Base-by-base conservation (phyloP, 1,140 invertebrate species). In the Globodera ellingtonae region DNA sequence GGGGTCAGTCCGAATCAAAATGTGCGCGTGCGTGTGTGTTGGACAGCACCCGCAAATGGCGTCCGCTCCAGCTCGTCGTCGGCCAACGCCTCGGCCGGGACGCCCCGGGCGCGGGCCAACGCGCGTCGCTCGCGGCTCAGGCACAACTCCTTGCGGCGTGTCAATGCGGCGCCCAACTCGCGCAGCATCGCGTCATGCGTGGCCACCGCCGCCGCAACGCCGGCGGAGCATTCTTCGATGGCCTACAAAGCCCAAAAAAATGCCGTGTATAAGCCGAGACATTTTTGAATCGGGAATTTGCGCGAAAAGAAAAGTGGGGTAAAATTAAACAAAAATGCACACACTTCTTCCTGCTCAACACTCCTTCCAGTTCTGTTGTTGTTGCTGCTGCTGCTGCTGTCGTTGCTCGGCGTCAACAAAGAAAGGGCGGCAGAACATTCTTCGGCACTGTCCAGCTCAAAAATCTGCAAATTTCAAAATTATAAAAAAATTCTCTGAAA, bases 61-160 rank as follows among this genome's bases (percentile, higher is more conserved):
- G 62, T 66, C n/a, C 80, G 21, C 52, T 81, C 80, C 46, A 81
- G 72, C 56, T 81, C 80, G 24, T 71, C 78, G n/a, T 46, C 47
- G n/a, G 48, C 9, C 69, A 78, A 62, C 7, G 76, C 69, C 59
- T 81, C 50, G 24, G 46, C 24, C 8, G 72, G 46, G 7, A 81
- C 66, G 9, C 73, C 66, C 44, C 80, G 62, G 10, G 48, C 71
- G 46, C 71, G 76, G n/a, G 80, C 80, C 52, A 81, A 72, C 24
- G 80, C 80, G 8, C 50, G n/a, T 1, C 67, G 67, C 69, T 81
- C 80, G 0, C 77, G 56, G 46, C 59, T 21, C 46, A 81, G 21
- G 46, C 71, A 79, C 47, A 67, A 13, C n/a, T 81, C 80, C 77
- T 81, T 81, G 44, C 80, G 80, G 48, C 59, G 18, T 5, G 15